Base-by-base conservation (phyloP, 2,113 vertebrate genomes). In the Turdus rufiventris region DNA sequence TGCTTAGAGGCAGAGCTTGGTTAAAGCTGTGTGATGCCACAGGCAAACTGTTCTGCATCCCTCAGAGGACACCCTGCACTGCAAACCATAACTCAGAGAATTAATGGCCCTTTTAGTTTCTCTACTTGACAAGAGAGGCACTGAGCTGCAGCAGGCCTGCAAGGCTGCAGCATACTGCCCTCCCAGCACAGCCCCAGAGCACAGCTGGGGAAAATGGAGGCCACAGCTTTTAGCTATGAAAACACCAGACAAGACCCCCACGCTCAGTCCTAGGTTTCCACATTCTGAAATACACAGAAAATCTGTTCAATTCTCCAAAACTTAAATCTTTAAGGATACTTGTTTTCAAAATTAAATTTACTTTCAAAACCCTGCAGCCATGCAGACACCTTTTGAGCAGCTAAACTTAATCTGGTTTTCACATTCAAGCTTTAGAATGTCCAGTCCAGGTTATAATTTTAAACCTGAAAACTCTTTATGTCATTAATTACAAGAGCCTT, bases 161-260 rank as follows among this genome's bases (percentile, higher is more conserved):
- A 34, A 17, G 25, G 63, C 70, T 58, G 47, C 28, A 63, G 68
- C 1, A 0, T 9, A 4, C 1, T 12, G 33, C 33, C 38, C 54
- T 38, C 29, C 43, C 70, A 72, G 62, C 51, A 75, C 56, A 40
- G 51, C 19, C 48, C 7, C 34, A 10, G 21, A n/a, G 36, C 17
- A 34, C 0, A 0, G 18, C 38, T 34, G 12, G 31, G 12, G 12
- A 79, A 75, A 83, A 61, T 1, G 2, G 17, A 72, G 26, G 19
- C 58, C 88, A 57, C 13, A 33, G 67, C 28, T 29, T 67, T 50
- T 56, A 8, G 18, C 70, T 68, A n/a, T 21, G 28, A n/a, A 77
- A 73, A 29, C 6, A 57, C 13, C 13, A 20, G 71, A 78, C 3
- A 1, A 81, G 31, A 6, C 9, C 31, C 31, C 9, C 48, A 50